These are phyloP conservation scores for Lysandra coridon DNA, from an alignment of 2,888 invertebrate species.

Conservation along the genomic window DNA sequence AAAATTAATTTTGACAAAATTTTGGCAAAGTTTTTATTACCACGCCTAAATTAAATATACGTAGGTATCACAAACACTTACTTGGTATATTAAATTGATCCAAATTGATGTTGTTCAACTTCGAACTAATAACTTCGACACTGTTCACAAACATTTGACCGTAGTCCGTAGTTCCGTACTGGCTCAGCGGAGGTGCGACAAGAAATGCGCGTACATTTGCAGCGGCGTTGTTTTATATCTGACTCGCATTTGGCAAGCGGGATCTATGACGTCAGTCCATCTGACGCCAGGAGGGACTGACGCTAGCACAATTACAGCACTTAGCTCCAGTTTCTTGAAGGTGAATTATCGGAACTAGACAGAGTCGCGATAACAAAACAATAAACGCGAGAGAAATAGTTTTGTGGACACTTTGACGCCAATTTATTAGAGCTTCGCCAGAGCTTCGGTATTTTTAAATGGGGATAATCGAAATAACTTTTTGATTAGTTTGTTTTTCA, in stretches of 20 bases:
- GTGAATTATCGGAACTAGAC: slow-evolving; percentile 20
- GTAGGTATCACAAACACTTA: slow-evolving; percentile 34
- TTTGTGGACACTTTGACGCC: background rate
- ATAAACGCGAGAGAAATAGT: slow-evolving; percentile 5
- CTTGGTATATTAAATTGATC: slow-evolving; percentile 38
- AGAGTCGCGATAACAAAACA: slow-evolving; percentile 12
- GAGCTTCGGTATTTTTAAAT: background rate
- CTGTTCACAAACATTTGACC: slow-evolving; percentile 29
- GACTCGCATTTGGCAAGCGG: slow-evolving; percentile 72
- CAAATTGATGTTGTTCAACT: slow-evolving; percentile 63
- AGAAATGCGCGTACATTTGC: slow-evolving; percentile 57
- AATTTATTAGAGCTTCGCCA: background rate
- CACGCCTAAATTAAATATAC: slow-evolving; percentile 1
- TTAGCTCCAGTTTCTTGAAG: slow-evolving; percentile 29
- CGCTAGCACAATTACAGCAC: slow-evolving; percentile 49
- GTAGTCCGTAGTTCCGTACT: slow-evolving; percentile 9
- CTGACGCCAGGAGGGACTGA: slow-evolving; percentile 63
- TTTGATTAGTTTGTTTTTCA: background rate
- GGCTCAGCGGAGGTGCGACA: slow-evolving; percentile 46
- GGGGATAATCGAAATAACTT: background rate
- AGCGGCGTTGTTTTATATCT: slow-evolving; percentile 66
- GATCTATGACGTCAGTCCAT: slow-evolving; percentile 61
- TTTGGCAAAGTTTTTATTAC: background rate
- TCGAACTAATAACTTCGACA: slow-evolving; percentile 59
- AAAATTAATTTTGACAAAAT: background rate